Evolutionary conservation across 2,888 invertebrate genomes (phyloP).

Genomic region (Muschampia plurimacula): DNA sequence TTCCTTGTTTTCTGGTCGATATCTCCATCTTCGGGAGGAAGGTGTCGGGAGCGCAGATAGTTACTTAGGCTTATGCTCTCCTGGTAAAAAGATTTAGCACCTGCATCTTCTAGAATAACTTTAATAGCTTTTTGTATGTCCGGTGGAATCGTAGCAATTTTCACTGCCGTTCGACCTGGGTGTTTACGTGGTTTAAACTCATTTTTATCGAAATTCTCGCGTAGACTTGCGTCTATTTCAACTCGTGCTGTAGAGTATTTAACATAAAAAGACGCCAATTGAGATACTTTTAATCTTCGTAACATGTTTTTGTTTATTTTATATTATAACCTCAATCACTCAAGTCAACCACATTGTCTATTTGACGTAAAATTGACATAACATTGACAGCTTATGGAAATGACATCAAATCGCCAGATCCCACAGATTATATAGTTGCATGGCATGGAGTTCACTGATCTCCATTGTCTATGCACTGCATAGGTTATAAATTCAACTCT

Average conservation of each 20-base stretch:
- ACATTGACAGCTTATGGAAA: not conserved
- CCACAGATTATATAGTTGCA: too few species aligned
- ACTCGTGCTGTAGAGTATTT: slow-evolving; percentile 71
- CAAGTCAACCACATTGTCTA: too few species aligned
- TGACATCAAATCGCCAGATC: not conserved
- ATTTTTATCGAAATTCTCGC: slow-evolving; percentile 78
- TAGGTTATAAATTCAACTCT: too few species aligned
- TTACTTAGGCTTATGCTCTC: slow-evolving; percentile 84
- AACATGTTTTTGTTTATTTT: slow-evolving; percentile 57
- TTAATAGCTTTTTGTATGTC: slow-evolving; percentile 86
- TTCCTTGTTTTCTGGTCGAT: slow-evolving; percentile 73
- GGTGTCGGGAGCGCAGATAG: slow-evolving; percentile 87
- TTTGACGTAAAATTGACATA: not conserved
- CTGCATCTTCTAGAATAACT: slow-evolving; percentile 84
- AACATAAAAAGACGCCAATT: slow-evolving; percentile 53
- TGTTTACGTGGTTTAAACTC: slow-evolving; percentile 89
- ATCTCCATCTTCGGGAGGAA: slow-evolving; percentile 87
- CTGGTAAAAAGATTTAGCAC: slow-evolving; percentile 80
- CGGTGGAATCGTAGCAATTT: slow-evolving; percentile 84
- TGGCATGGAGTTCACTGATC: too few species aligned
- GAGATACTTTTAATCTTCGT: slow-evolving; percentile 62
- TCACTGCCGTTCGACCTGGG: slow-evolving; percentile 88
- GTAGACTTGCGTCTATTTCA: slow-evolving; percentile 79
- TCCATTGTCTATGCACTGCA: too few species aligned
- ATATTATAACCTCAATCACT: not conserved